Evolutionary conservation across 2,113 vertebrate genomes (phyloP).

Genomic region (Oncorhynchus tshawytscha): DNA sequence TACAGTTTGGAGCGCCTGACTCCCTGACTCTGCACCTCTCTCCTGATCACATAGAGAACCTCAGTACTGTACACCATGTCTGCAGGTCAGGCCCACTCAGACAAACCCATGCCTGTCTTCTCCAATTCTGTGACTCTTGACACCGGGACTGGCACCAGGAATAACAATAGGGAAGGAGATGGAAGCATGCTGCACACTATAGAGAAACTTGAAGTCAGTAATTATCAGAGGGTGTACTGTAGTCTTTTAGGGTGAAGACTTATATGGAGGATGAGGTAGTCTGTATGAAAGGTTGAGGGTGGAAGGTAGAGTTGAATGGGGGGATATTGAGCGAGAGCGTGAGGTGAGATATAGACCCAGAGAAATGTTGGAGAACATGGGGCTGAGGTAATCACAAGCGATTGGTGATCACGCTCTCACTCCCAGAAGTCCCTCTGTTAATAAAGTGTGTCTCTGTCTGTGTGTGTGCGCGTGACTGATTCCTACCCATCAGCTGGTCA

Average conservation of each 20-base stretch:
- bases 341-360: too few relatives aligned
- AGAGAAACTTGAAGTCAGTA: too few relatives aligned
- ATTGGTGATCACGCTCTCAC: too few relatives aligned
- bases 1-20: background rate
- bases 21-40: background rate
- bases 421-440: background rate
- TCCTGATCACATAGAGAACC: background rate
- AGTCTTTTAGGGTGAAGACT: too few relatives aligned
- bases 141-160: background rate
- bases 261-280: too few relatives aligned
- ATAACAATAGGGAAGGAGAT: too few relatives aligned
- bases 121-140: background rate
- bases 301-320: too few relatives aligned
- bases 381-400: too few relatives aligned
- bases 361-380: too few relatives aligned
- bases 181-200: too few relatives aligned
- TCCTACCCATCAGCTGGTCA: constrained; percentile 37
- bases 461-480: constrained; percentile 9
- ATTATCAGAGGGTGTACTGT: too few relatives aligned
- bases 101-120: background rate
- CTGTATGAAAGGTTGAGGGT: too few relatives aligned
- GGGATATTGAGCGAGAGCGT: background rate
- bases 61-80: background rate
- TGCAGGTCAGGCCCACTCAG: background rate
- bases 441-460: constrained; percentile 4